These are phyloP conservation scores for Cheilosia scutellata DNA, from an alignment of 2,888 invertebrate genomes.

Conservation along the genomic window DNA sequence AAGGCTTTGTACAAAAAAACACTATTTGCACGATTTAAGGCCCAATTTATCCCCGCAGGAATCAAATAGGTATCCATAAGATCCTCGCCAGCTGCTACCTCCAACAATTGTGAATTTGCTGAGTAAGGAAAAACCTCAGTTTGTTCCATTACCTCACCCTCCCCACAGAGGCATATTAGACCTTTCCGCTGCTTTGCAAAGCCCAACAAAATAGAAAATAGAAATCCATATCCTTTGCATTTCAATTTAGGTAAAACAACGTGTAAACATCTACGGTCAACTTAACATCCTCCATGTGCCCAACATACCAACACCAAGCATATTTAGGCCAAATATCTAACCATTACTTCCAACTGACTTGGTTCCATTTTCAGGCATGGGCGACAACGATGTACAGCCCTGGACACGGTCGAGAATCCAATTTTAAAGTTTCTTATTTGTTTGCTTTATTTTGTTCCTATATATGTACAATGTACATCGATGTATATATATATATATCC, in stretches of 20 bases:
- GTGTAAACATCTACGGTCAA: slow-evolving; percentile 40
- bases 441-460: slow-evolving; percentile 18
- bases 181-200: neutral
- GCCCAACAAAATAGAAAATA: neutral
- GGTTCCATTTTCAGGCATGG: slow-evolving; percentile 36
- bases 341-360: slow-evolving; percentile 65
- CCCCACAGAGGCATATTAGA: neutral
- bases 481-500: neutral
- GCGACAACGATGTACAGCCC: neutral
- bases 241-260: slow-evolving; percentile 7
- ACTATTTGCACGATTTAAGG: no score
- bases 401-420: slow-evolving; percentile 34
- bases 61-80: no score
- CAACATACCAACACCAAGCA: slow-evolving; percentile 19
- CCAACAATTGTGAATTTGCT: no score
- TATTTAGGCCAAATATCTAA: slow-evolving; percentile 53
- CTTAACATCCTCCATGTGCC: slow-evolving; percentile 14
- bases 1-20: no score
- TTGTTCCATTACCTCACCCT: no score
- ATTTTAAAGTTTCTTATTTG: slow-evolving; percentile 66
- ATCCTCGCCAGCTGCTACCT: no score
- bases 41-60: no score
- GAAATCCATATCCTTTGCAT: neutral
- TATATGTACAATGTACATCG: neutral
- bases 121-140: no score